These are phyloP conservation scores for Plumapathes pennacea DNA, from an alignment of 92 coral and sea anemone species.

Conservation along the genomic window DNA sequence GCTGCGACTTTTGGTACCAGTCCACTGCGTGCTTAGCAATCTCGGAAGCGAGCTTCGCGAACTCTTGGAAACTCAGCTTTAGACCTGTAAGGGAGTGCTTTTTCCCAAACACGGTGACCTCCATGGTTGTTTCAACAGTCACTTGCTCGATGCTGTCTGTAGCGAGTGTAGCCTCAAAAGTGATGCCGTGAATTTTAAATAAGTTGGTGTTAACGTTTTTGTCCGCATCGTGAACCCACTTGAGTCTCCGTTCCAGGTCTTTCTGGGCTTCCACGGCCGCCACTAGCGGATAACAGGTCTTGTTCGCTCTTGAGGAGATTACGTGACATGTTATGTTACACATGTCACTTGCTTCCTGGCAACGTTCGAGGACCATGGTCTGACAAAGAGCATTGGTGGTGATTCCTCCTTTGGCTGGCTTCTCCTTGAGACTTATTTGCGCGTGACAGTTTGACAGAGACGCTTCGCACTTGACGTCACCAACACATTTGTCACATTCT, in stretches of 20 bases:
- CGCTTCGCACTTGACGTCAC: slow-evolving; percentile 5
- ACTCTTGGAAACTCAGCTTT: slow-evolving; percentile 69
- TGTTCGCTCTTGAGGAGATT: slow-evolving; percentile 45
- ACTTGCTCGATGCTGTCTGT: slow-evolving; percentile 52
- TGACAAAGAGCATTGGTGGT: slow-evolving; percentile 46
- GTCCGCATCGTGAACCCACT: slow-evolving; percentile 82
- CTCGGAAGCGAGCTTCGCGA: slow-evolving; percentile 83
- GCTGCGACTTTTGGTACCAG: slow-evolving; percentile 66
- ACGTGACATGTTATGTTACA: slow-evolving; percentile 51
- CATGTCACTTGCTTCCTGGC: slow-evolving; percentile 46
- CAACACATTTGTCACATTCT: slow-evolving; percentile 56
- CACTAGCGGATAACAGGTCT: slow-evolving; percentile 66
- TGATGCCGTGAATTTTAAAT: slow-evolving; percentile 76
- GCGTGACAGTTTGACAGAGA: background rate
- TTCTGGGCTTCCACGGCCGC: slow-evolving; percentile 64
- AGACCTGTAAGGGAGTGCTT: slow-evolving; percentile 72
- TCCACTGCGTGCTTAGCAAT: slow-evolving; percentile 89
- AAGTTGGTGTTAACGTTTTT: slow-evolving; percentile 58
- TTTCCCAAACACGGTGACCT: slow-evolving; percentile 92
- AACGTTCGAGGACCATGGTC: slow-evolving; percentile 47
- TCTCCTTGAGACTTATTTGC: too few relatives aligned
- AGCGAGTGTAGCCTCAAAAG: slow-evolving; percentile 77
- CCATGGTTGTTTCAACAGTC: slow-evolving; percentile 76
- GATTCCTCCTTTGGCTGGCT: background rate
- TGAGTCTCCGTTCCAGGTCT: slow-evolving; percentile 60